Conservation (phyloP, 2,113 vertebrate genomes). For the Pollachius pollachius region DNA sequence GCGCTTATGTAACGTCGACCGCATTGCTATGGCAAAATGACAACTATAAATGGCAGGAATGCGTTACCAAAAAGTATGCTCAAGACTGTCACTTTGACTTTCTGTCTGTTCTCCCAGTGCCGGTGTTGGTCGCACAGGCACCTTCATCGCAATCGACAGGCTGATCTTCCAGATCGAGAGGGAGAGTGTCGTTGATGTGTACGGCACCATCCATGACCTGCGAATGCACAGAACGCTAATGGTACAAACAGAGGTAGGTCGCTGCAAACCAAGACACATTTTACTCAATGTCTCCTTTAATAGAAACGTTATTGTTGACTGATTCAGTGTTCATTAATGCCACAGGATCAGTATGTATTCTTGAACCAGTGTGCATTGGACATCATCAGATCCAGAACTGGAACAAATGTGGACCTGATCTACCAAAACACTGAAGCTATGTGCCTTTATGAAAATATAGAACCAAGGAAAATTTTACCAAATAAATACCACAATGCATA, state of each 20-base stretch:
- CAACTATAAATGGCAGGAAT: too few relatives aligned
- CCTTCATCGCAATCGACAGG: constrained; percentile 90
- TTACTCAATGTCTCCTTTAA: background rate
- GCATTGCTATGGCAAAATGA: too few relatives aligned
- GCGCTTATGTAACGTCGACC: too few relatives aligned
- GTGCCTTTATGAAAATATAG: constrained; percentile 85
- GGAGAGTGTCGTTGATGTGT: constrained; percentile 86
- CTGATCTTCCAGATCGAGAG: constrained; percentile 93
- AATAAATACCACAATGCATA: constrained; percentile 21
- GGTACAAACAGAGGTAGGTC: constrained; percentile 97
- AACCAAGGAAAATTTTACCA: constrained; percentile 37
- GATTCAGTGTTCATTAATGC: constrained; percentile 9
- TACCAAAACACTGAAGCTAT: constrained; percentile 88
- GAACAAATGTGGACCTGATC: constrained; percentile 86
- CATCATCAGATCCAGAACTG: constrained; percentile 85
- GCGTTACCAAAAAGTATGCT: too few relatives aligned
- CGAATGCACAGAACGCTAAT: constrained; percentile 91
- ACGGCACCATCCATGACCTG: constrained; percentile 83
- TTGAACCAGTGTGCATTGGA: constrained; percentile 92
- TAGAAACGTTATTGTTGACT: background rate
- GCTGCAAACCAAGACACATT: background rate
- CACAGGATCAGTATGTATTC: constrained; percentile 93
- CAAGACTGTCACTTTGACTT: too few relatives aligned
- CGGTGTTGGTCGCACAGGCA: constrained; percentile 93
- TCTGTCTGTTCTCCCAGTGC: constrained; percentile 73